Conservation (phyloP, 2,888 invertebrate genomes). For the Dromius quadrimaculatus region DNA sequence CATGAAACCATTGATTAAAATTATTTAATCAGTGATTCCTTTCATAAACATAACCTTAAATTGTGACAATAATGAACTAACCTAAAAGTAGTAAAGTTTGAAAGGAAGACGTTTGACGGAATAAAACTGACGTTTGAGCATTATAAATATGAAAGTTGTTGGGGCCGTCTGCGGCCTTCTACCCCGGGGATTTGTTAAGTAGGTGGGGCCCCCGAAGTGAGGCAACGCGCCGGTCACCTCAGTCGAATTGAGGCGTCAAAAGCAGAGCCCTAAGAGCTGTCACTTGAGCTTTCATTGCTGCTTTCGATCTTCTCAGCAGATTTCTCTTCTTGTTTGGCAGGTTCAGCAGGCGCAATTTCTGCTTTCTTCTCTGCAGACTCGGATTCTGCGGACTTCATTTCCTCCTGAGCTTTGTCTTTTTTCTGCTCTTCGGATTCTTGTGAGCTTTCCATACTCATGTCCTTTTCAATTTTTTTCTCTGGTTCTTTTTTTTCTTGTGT, state of each 20-base stretch:
- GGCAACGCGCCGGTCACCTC: conserved; percentile 57
- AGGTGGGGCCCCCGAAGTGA: conserved; percentile 56
- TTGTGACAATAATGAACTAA: background rate
- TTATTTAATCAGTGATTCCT: background rate
- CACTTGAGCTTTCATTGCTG: conserved; percentile 53
- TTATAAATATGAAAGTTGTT: conserved; percentile 34
- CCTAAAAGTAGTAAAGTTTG: background rate
- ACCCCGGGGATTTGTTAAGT: conserved; percentile 63
- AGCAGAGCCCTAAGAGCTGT: conserved; percentile 49
- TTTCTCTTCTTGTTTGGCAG: conserved; percentile 60
- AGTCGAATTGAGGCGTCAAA: conserved; percentile 55
- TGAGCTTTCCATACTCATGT: conserved; percentile 40
- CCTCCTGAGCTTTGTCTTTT: conserved; percentile 53
- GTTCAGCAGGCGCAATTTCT: conserved; percentile 32
- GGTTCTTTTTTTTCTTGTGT: conserved; percentile 56
- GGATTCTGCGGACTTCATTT: conserved; percentile 54
- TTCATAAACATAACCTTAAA: background rate
- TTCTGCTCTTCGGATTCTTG: conserved; percentile 30
- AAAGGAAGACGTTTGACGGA: conserved; percentile 5
- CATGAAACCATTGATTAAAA: conserved; percentile 13
- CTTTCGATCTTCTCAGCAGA: conserved; percentile 60
- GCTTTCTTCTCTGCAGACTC: conserved; percentile 40
- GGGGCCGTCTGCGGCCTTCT: conserved; percentile 66
- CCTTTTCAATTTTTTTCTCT: conserved; percentile 29
- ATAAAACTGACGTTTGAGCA: conserved; percentile 24